Conservation (phyloP, 2,113 vertebrate species). For the Dromas ardeola region DNA sequence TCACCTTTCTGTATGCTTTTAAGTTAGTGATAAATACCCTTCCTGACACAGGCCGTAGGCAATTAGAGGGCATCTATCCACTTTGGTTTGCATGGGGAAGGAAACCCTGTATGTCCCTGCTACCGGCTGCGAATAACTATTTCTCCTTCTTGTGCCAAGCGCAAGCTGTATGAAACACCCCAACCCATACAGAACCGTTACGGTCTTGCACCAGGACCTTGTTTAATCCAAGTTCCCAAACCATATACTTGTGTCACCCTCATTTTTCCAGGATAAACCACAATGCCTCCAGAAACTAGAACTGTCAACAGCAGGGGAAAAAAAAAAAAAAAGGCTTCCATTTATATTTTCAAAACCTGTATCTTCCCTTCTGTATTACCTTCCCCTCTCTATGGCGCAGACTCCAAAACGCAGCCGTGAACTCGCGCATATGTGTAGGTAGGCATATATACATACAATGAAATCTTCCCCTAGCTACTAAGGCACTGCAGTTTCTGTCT, state of each 20-base stretch:
- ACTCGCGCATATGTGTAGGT: rapidly evolving
- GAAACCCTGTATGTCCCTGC: not conserved
- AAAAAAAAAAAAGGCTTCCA: not conserved
- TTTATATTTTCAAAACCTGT: not conserved
- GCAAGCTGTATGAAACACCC: not conserved
- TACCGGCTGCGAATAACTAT: not conserved
- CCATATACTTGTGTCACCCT: not conserved
- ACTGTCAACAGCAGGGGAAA: not conserved
- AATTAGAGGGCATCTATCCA: not conserved
- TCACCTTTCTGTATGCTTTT: not conserved
- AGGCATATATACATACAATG: not conserved
- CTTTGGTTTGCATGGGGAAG: not conserved
- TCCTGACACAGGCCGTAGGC: not conserved
- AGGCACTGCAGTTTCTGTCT: not conserved
- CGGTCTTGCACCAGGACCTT: not conserved
- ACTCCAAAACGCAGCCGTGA: not conserved
- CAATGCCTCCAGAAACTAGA: not conserved
- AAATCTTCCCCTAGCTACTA: not conserved
- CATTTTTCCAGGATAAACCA: not conserved
- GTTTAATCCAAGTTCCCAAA: not conserved
- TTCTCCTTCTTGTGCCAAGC: not conserved
- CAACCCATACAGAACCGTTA: not conserved
- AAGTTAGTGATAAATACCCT: slow-evolving; percentile 1
- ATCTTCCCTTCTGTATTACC: not conserved
- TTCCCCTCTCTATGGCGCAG: not conserved